Evolutionary conservation across 2,888 invertebrate genomes (phyloP), one percentile per base, ranked within the genome.

Genomic region (Strigamia transsilvanica): DNA sequence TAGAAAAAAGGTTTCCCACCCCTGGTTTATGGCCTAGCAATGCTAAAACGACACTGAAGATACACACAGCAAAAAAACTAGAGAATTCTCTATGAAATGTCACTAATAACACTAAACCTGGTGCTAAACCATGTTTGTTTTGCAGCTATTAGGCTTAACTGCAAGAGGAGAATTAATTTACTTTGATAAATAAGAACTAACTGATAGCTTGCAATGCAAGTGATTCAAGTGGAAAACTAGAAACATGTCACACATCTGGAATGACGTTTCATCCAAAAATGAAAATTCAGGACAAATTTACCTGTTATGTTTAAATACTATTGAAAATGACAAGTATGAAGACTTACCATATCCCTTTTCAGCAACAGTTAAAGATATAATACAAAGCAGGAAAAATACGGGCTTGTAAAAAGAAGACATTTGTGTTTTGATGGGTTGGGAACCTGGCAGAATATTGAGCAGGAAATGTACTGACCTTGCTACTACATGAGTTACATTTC

Each of bases 381-480:
- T 10, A 66, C 23, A 66, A 27, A 27, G 15, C 6, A 66, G 23
- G 9, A 66, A 27, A 61, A 61, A 9, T 13, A 66, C 9, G 27
- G 18, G 66, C 27, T 66, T 66, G 66, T 66, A 27, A 27, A 27
- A 66, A 66, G 66, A 13, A 4, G 66, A 27, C 66, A 66, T 66
- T 66, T 66, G 66, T 12, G 66, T 23, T 66, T 66, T 23, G 13
- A 27, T 12, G 23, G 27, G 15, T 23, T 66, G 66, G 15, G 27
- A 66, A 66, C 27, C 66, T 66, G 66, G 66, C 15, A 27, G 66
- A 66, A 66, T 66, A 27, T 66, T 66, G 66, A 66, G 66, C 66
- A 66, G 66, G 66, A 66, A 66, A 66, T 66, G 66, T 66, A 66
- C 66, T 66, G 66, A 66, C 66, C 66, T 66, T 66, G 66, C 27